Evolutionary conservation across 1,140 invertebrate genomes (phyloP).

Genomic region (Galleria mellonella): DNA sequence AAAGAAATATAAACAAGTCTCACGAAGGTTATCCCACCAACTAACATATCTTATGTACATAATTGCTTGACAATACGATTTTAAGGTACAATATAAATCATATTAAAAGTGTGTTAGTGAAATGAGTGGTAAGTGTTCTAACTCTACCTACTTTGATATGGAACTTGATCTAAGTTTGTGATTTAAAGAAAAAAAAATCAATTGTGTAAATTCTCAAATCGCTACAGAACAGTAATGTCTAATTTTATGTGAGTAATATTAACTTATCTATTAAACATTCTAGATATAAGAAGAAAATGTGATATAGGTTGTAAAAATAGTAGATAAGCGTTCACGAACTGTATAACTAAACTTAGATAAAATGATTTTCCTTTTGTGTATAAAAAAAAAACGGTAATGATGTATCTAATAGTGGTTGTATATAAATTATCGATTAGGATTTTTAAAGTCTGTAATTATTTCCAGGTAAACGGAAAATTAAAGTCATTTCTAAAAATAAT

Average conservation of each 20-base stretch:
- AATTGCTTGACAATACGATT: slow-evolving; percentile 71
- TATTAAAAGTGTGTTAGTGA: slow-evolving; percentile 16
- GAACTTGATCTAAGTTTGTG: too few species aligned
- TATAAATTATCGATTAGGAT: slow-evolving; percentile 65
- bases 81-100: slow-evolving; percentile 52
- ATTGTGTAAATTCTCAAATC: too few species aligned
- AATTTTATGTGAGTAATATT: neutral
- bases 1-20: neutral
- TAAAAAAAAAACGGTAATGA: slow-evolving; percentile 23
- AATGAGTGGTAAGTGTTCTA: slow-evolving; percentile 5
- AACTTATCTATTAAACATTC: neutral
- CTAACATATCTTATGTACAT: slow-evolving; percentile 71
- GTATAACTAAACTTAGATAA: slow-evolving; percentile 34
- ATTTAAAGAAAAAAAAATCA: too few species aligned
- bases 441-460: slow-evolving; percentile 71
- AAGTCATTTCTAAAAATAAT: slow-evolving; percentile 61
- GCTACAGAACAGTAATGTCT: too few species aligned
- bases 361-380: slow-evolving; percentile 33
- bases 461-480: slow-evolving; percentile 60
- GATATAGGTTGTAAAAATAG: slow-evolving; percentile 70
- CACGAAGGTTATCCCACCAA: slow-evolving; percentile 35
- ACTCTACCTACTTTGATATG: too few species aligned
- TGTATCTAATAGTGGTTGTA: slow-evolving; percentile 45
- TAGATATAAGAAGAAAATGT: slow-evolving; percentile 68
- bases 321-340: slow-evolving; percentile 52